phyloP scores from a whole-genome alignment of 1,140 invertebrate species.

The Brachionus plicatilis region DNA sequence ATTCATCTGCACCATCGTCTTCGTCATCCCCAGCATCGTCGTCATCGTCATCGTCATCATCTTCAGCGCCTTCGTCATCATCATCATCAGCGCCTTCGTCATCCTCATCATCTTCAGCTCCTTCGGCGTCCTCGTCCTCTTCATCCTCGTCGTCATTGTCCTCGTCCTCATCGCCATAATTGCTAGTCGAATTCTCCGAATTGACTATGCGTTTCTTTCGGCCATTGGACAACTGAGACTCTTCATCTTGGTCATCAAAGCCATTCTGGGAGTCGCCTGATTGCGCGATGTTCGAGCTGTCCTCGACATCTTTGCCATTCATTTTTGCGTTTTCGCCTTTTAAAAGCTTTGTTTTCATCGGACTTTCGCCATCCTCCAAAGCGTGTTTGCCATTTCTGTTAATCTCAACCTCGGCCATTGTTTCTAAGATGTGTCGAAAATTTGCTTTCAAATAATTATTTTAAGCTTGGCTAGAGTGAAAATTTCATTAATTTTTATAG shows the following conservation, averaged over 20 bases:
- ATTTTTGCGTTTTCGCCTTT: conserved; percentile 8
- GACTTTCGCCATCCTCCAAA: conserved; percentile 5
- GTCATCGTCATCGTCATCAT: neutral
- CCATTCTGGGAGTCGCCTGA: neutral
- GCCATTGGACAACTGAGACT: neutral
- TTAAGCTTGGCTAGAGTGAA: neutral
- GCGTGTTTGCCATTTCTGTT: conserved; percentile 35
- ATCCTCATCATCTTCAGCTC: conserved; percentile 7
- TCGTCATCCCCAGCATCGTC: neutral
- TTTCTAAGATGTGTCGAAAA: neutral
- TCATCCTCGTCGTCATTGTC: conserved; percentile 39
- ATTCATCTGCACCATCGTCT: neutral
- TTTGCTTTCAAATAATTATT: neutral
- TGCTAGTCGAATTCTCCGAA: conserved; percentile 12
- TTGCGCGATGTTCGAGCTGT: neutral
- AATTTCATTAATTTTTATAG: conserved; percentile 24
- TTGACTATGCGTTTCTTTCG: neutral
- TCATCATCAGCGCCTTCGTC: conserved; percentile 37
- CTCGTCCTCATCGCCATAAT: conserved; percentile 40
- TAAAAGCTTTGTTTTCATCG: neutral
- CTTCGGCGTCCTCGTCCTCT: conserved; percentile 20
- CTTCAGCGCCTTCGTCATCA: neutral
- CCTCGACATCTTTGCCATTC: neutral
- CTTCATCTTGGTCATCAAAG: neutral
- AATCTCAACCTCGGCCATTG: conserved; percentile 28